Conservation (phyloP, 2,113 vertebrate species). For the Anhinga rufa region DNA sequence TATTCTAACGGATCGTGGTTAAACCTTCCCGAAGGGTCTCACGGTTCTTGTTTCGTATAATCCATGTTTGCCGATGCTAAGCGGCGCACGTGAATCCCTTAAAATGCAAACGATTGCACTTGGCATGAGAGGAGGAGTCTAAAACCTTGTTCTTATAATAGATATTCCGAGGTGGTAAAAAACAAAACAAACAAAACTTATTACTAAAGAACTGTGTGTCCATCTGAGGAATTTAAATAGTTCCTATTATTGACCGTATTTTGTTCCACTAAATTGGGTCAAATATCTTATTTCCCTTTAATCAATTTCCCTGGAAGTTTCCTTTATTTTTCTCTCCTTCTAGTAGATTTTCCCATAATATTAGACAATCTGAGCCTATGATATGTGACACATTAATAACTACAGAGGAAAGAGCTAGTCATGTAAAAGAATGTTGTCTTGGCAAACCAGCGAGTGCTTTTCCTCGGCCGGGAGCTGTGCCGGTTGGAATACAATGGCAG, state of each 20-base stretch:
- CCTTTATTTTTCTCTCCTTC: constrained; percentile 61
- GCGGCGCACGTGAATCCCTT: neutral
- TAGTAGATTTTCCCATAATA: constrained; percentile 67
- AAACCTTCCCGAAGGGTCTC: neutral
- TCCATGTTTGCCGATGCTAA: neutral
- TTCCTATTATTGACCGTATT: constrained; percentile 35
- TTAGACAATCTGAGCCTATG: constrained; percentile 51
- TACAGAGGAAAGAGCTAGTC: constrained; percentile 64
- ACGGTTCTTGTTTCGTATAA: neutral
- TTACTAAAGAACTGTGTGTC: constrained; percentile 21
- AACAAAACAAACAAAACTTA: constrained; percentile 42
- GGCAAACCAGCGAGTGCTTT: constrained; percentile 24
- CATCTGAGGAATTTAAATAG: constrained; percentile 36
- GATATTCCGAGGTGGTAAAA: constrained; percentile 8
- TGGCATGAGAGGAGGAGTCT: neutral
- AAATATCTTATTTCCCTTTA: constrained; percentile 59
- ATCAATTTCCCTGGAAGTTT: constrained; percentile 66
- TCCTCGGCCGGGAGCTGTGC: constrained; percentile 1
- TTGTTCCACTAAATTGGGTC: constrained; percentile 43
- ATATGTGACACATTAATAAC: constrained; percentile 60
- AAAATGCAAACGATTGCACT: neutral
- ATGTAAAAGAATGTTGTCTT: constrained; percentile 60
- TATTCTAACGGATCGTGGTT: neutral
- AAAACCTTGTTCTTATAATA: constrained; percentile 44
- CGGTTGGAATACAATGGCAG: constrained; percentile 3